phyloP scores from a whole-genome alignment of 2,113 vertebrate genomes.

The Tupaia tana region DNA sequence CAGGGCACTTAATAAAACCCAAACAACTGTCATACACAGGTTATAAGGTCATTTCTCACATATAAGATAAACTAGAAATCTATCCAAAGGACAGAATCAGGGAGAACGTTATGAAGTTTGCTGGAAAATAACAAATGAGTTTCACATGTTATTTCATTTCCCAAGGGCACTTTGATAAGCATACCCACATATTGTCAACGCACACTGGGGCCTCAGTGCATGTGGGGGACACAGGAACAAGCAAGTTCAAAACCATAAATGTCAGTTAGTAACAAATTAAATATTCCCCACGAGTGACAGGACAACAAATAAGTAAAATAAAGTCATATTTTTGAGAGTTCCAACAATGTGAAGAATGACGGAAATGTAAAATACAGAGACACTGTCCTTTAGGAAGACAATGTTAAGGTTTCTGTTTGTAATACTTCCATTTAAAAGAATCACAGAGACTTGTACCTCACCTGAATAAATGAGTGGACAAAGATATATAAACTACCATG shows the following conservation, averaged over 20 bases:
- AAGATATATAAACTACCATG: neutral
- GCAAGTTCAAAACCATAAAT: slow-evolving; percentile 70
- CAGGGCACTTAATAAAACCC: slow-evolving; percentile 87
- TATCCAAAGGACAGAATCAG: slow-evolving; percentile 80
- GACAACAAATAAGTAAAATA: slow-evolving; percentile 72
- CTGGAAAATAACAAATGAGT: slow-evolving; percentile 85
- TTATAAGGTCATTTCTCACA: slow-evolving; percentile 89
- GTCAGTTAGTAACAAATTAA: slow-evolving; percentile 64
- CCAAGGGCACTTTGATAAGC: slow-evolving; percentile 86
- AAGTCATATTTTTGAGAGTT: slow-evolving; percentile 34
- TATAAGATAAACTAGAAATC: slow-evolving; percentile 86
- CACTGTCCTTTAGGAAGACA: slow-evolving; percentile 62
- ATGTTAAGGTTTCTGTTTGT: slow-evolving; percentile 62
- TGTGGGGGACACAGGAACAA: slow-evolving; percentile 25
- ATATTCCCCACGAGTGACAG: slow-evolving; percentile 65
- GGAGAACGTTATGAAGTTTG: slow-evolving; percentile 82
- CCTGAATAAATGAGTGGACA: neutral
- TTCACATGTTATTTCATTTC: slow-evolving; percentile 84
- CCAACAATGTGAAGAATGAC: slow-evolving; percentile 43
- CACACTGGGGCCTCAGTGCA: slow-evolving; percentile 30
- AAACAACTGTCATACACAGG: slow-evolving; percentile 87
- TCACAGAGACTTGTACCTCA: slow-evolving; percentile 19
- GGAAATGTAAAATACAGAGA: slow-evolving; percentile 60
- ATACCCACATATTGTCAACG: slow-evolving; percentile 66
- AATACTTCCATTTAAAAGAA: slow-evolving; percentile 55